Conservation (phyloP, 2,888 invertebrate genomes). For the Drosophila putrida region DNA sequence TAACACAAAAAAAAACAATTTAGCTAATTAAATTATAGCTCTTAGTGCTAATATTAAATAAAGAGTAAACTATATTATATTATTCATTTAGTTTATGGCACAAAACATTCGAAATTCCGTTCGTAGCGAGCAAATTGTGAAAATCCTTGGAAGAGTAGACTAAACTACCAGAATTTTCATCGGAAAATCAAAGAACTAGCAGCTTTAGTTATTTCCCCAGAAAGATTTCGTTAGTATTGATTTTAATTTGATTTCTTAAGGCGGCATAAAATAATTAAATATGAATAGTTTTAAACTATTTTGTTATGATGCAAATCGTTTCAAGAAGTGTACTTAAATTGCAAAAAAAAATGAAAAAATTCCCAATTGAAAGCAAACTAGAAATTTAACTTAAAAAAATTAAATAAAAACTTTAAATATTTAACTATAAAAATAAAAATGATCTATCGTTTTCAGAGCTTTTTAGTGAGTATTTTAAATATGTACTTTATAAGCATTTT, state of each 20-base stretch:
- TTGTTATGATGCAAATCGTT: constrained; percentile 32
- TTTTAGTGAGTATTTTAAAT: constrained; percentile 49
- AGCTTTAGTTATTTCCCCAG: constrained; percentile 24
- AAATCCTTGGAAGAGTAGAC: constrained; percentile 10
- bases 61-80: constrained; percentile 25
- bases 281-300: constrained; percentile 68
- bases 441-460: constrained; percentile 51
- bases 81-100: constrained; percentile 42
- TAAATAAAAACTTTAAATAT: constrained; percentile 5
- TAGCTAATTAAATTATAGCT: constrained; percentile 55
- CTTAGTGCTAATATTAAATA: constrained; percentile 31
- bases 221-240: constrained; percentile 11
- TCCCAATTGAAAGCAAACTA: constrained; percentile 17
- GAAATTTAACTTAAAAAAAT: background rate
- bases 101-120: constrained; percentile 75
- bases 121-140: constrained; percentile 44
- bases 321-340: constrained; percentile 70
- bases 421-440: constrained; percentile 30
- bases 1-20: constrained; percentile 26
- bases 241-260: constrained; percentile 24
- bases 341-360: constrained; percentile 19
- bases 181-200: constrained; percentile 13
- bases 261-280: constrained; percentile 42
- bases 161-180: constrained; percentile 5
- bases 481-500: constrained; percentile 37